Evolutionary conservation across 1,140 invertebrate species (phyloP).

Genomic region (Xylocopa sonorina): DNA sequence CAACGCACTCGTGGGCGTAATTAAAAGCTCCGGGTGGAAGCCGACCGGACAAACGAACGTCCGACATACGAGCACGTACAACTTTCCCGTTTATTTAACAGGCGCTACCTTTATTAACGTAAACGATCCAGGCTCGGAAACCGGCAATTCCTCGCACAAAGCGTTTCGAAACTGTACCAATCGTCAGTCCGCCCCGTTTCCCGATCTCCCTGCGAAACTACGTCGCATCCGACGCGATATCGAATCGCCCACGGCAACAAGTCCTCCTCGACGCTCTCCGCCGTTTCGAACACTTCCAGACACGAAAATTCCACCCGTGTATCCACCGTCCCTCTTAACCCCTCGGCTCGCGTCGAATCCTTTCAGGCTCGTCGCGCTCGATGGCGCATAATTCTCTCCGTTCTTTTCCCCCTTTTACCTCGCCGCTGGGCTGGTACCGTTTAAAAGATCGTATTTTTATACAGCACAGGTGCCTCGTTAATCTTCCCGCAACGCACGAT

Average conservation of each 20-base stretch:
- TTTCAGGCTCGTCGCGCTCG: constrained; percentile 20
- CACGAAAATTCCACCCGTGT: neutral
- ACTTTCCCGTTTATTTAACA: neutral
- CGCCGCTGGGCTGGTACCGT: neutral
- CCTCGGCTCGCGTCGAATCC: neutral
- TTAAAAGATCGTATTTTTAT: constrained; percentile 34
- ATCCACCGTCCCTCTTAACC: neutral
- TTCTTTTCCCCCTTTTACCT: neutral
- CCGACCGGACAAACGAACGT: neutral
- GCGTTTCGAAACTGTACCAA: neutral
- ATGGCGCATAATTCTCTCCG: constrained; percentile 19
- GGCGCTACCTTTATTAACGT: constrained; percentile 19
- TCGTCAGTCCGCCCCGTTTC: neutral
- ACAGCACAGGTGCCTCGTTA: neutral
- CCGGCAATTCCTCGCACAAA: neutral
- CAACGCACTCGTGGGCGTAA: neutral
- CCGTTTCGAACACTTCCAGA: too few species aligned
- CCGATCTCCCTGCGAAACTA: neutral
- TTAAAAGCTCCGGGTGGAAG: neutral
- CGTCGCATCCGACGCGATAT: neutral
- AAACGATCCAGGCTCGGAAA: neutral
- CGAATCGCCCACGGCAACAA: neutral
- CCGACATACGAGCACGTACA: too few species aligned
- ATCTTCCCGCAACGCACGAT: constrained; percentile 5
- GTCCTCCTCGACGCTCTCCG: neutral